Percentiles rank a stretch among this genome's conserved stretches.
These are phyloP conservation scores for Betta splendens DNA, from an alignment of 2,797 vertebrate genomes.

Conservation along the genomic window DNA sequence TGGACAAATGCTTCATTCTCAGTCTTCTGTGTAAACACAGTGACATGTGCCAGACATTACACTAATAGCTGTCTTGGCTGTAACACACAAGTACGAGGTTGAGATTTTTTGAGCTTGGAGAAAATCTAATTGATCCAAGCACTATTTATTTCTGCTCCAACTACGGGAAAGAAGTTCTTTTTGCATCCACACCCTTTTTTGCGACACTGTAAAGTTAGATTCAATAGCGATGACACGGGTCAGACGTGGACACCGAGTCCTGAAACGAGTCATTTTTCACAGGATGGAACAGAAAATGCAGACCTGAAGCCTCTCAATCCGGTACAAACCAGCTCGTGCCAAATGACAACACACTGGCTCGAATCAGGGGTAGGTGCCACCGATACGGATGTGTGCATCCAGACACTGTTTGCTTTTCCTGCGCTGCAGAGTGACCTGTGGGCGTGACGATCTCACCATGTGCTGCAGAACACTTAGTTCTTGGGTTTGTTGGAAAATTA, in stretches of 20 bases:
- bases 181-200: no score
- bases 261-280: constrained; percentile 35
- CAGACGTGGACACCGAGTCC: neutral
- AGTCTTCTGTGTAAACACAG: constrained; percentile 43
- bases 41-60: constrained; percentile 51
- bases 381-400: constrained; percentile 14
- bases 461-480: constrained; percentile 43
- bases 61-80: constrained; percentile 4
- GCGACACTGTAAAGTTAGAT: no score
- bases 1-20: constrained; percentile 50
- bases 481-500: constrained; percentile 5
- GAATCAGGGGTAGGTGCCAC: neutral
- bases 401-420: constrained; percentile 51
- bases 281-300: constrained; percentile 33
- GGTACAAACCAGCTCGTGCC: constrained; percentile 28
- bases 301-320: constrained; percentile 24
- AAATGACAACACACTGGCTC: constrained; percentile 5
- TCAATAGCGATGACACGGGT: neutral
- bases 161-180: no score
- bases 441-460: constrained; percentile 21
- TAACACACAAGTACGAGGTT: no score
- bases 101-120: no score
- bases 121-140: no score
- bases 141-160: no score
- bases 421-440: constrained; percentile 13